phyloP scores from a whole-genome alignment of 2,113 vertebrate species.

The Oncorhynchus kisutch region DNA sequence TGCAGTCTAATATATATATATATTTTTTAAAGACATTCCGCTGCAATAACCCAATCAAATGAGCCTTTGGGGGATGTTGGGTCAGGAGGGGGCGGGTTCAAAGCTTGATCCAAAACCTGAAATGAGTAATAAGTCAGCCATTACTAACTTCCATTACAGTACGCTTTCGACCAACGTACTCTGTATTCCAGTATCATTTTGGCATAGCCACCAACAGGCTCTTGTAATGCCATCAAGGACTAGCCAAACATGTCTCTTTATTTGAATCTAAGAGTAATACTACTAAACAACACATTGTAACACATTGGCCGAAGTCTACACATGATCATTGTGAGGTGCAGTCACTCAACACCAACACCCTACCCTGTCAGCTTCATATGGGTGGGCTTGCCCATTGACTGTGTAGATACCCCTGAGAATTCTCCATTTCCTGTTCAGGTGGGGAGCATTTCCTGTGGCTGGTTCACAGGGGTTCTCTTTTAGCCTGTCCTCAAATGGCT shows the following conservation, averaged over 20 bases:
- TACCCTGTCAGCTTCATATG: no score
- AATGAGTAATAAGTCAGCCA: not conserved
- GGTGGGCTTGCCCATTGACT: not conserved
- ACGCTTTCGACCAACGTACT: not conserved
- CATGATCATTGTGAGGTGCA: no score
- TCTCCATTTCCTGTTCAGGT: not conserved
- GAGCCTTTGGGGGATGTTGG: no score
- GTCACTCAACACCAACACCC: no score
- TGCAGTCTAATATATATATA: no score
- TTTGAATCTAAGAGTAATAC: not conserved
- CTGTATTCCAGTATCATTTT: not conserved
- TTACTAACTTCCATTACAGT: not conserved
- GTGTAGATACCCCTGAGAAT: not conserved
- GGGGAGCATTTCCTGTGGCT: not conserved
- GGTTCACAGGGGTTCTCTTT: not conserved
- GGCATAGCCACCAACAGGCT: not conserved
- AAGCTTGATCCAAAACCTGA: not conserved
- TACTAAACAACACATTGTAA: no score
- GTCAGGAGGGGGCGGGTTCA: not conserved
- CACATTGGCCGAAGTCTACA: no score
- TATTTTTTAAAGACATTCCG: no score
- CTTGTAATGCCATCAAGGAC: not conserved
- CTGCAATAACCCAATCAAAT: no score
- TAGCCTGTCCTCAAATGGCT: not conserved
- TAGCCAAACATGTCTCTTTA: not conserved